These are phyloP conservation scores for Parapristionchus giblindavisi DNA, from an alignment of 2,888 invertebrate genomes.

Conservation along the genomic window DNA sequence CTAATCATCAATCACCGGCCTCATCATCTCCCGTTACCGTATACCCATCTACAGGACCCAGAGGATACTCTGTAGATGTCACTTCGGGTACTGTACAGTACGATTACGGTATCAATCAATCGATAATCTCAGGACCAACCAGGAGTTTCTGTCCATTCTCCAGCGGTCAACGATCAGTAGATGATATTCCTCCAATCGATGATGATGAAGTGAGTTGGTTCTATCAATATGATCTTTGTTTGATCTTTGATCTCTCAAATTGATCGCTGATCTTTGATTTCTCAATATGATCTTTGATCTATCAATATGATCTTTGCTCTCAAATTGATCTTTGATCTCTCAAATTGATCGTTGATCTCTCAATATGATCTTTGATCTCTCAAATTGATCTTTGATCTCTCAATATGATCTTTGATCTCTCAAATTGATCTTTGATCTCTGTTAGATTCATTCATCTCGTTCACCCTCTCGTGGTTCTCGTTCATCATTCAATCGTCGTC, in stretches of 20 bases:
- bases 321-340: not conserved
- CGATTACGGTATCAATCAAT: not conserved
- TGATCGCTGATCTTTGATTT: too few species aligned
- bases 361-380: not conserved
- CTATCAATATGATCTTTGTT: too few species aligned
- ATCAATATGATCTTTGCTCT: not conserved
- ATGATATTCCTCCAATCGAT: slow-evolving; percentile 30
- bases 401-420: not conserved
- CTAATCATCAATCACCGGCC: not conserved
- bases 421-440: not conserved
- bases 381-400: not conserved
- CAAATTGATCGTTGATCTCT: not conserved
- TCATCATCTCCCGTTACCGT: not conserved
- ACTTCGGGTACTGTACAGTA: too few species aligned
- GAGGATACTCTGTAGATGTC: slow-evolving; percentile 21
- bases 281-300: too few species aligned
- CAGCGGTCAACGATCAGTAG: slow-evolving; percentile 5
- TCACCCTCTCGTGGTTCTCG: slow-evolving; percentile 20
- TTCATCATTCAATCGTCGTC: slow-evolving; percentile 19
- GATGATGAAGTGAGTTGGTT: slow-evolving; percentile 9
- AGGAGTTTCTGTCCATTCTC: slow-evolving; percentile 18
- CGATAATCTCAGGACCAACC: not conserved
- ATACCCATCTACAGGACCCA: not conserved
- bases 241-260: not conserved
- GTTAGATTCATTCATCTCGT: not conserved